Percentiles rank a stretch among this genome's conserved stretches.
These are phyloP conservation scores for Glaucomys volans DNA, from an alignment of 2,113 vertebrate genomes.

Conservation along the genomic window DNA sequence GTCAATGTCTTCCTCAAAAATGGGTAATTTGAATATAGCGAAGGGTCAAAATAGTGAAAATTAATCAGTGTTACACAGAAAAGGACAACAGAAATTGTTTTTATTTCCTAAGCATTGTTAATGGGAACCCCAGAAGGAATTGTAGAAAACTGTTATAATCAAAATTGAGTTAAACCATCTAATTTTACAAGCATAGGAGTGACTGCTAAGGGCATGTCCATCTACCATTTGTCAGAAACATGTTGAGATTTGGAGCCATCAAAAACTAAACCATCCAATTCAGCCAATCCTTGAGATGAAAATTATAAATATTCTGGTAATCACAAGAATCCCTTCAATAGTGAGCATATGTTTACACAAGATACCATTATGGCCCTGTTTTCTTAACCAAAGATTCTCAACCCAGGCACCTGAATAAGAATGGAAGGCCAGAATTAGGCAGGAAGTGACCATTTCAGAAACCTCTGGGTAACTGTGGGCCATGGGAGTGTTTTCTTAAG, in stretches of 20 bases:
- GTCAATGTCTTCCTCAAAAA: conserved; percentile 9
- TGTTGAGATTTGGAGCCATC: conserved; percentile 68
- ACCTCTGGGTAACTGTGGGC: conserved; percentile 56
- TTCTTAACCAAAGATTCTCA: conserved; percentile 60
- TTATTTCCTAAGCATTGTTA: conserved; percentile 27
- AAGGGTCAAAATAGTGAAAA: conserved; percentile 39
- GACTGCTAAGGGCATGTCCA: conserved; percentile 29
- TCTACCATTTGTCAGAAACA: conserved; percentile 57
- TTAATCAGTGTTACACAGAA: neutral
- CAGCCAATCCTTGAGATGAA: conserved; percentile 63
- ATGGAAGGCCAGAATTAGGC: conserved; percentile 68
- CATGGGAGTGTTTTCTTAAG: conserved; percentile 70
- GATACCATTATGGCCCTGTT: conserved; percentile 61
- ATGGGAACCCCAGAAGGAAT: neutral
- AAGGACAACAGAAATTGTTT: conserved; percentile 11
- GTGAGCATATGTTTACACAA: conserved; percentile 77
- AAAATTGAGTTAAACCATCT: conserved; percentile 55
- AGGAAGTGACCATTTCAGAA: conserved; percentile 80
- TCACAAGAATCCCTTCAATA: conserved; percentile 75
- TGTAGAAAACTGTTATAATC: conserved; percentile 2
- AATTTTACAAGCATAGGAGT: conserved; percentile 49
- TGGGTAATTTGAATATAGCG: conserved; percentile 45
- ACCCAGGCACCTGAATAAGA: conserved; percentile 65
- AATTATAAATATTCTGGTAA: conserved; percentile 75
- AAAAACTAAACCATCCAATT: conserved; percentile 71